phyloP scores from a whole-genome alignment of 2,888 invertebrate genomes.

The Pyrgus malvae region DNA sequence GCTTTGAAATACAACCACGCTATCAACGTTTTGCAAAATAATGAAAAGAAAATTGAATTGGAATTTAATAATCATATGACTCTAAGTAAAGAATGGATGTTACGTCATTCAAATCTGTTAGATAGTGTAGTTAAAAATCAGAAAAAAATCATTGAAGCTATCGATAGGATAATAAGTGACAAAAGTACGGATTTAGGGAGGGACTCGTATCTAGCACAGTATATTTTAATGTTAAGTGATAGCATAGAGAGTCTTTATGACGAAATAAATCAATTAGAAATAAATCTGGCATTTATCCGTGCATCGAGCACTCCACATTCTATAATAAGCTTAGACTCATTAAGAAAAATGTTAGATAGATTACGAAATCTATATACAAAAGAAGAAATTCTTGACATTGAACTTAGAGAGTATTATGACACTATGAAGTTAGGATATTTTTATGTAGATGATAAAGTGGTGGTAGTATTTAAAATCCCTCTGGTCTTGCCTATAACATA shows the following conservation, averaged over 20 bases:
- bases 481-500: neutral
- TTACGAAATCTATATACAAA: constrained; percentile 10
- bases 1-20: neutral
- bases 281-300: constrained; percentile 28
- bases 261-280: constrained; percentile 27
- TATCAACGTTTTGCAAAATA: neutral
- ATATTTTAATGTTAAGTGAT: constrained; percentile 4
- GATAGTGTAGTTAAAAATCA: neutral
- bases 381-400: constrained; percentile 15
- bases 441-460: constrained; percentile 15
- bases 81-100: constrained; percentile 1
- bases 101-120: neutral
- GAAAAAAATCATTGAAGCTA: neutral
- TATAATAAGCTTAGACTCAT: neutral
- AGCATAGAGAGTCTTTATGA: neutral
- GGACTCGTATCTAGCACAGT: neutral
- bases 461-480: constrained; percentile 17
- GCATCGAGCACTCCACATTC: constrained; percentile 8
- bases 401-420: constrained; percentile 16
- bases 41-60: neutral
- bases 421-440: constrained; percentile 15
- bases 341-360: constrained; percentile 5
- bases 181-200: neutral
- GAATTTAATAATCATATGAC: constrained; percentile 6
- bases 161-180: neutral